Base-by-base conservation (phyloP, 2,888 invertebrate species). In the Orthosia incerta region DNA sequence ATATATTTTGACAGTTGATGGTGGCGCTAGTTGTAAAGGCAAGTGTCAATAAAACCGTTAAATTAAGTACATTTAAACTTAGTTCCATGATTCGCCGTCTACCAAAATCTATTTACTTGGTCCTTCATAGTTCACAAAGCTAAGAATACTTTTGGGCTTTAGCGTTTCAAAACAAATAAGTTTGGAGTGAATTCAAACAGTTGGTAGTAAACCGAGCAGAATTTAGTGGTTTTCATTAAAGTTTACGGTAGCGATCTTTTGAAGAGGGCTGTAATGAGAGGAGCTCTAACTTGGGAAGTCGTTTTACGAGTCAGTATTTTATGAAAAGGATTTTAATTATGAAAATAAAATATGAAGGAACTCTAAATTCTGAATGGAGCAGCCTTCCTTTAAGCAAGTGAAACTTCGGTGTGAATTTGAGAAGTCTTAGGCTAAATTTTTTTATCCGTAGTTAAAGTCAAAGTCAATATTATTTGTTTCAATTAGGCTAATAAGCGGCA, bases 131-230 rank as follows among this genome's bases (percentile, higher is more conserved):
- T 69, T 68, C 26, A 64, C 26, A 64, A 79, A 71, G 71, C 62
- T 46, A 12, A n/a, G 23, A 79, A 61, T 71, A 74, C 67, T 76
- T 85, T 80, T 69, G 72, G 65, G 60, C 61, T 72, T 75, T 70
- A 51, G 57, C 62, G 45, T 70, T 76, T 76, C 71, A 72, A 79
- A 76, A 70, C 67, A 79, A 85, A 84, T 77, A 82, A 82, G 82
- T 86, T 85, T 74, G 23, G 50, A 76, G 62, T 59, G 31, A 86
- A 78, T 62, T 81, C 76, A 79, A 85, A 83, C 79, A 75, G 78
- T 76, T 76, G 67, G 63, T 26, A 74, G 66, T 82, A 62, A 79
- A 68, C 72, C 56, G 67, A 71, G 69, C 50, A 74, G 67, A 83
- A 64, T 84, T 79, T 82, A 76, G 77, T 66, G 79, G 76, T 76